phyloP scores from a whole-genome alignment of 37 sponge, comb jelly and placozoan genomes.

The Aplysina aerophoba region DNA sequence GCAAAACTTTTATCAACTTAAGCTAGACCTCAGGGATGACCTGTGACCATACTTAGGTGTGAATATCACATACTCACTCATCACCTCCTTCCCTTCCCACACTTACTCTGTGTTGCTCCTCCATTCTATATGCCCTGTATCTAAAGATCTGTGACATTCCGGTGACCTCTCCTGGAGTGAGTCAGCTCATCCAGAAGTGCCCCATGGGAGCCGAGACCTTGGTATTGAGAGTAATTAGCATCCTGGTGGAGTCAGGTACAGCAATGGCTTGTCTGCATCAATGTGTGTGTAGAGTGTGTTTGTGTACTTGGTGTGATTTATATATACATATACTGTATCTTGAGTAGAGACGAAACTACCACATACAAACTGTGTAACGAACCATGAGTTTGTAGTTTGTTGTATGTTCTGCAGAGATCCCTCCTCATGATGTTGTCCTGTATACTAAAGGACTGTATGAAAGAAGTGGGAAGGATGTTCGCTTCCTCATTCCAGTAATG shows the following conservation, averaged over 20 bases:
- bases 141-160: conserved; percentile 77
- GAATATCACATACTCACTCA: not conserved
- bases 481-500: conserved; percentile 93
- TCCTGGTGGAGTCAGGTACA: conserved; percentile 87
- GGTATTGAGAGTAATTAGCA: conserved; percentile 89
- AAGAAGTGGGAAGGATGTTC: conserved; percentile 78
- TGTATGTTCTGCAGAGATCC: conserved; percentile 54
- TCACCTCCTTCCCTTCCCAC: not conserved
- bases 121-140: not conserved
- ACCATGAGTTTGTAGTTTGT: not conserved
- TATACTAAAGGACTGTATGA: conserved; percentile 85
- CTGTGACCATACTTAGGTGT: no score
- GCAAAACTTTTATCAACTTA: no score
- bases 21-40: no score
- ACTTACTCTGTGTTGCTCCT: not conserved
- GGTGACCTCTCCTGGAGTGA: conserved; percentile 84
- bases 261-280: not conserved
- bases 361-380: not conserved
- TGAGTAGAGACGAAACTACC: no score
- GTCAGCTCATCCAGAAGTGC: conserved; percentile 84
- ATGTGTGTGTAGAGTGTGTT: no score
- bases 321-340: no score
- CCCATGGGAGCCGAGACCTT: conserved; percentile 96
- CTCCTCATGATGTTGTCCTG: conserved; percentile 78
- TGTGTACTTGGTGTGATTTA: no score